Evolutionary conservation across 2,888 invertebrate species (phyloP).

Genomic region (Dastarcus helophoroides): DNA sequence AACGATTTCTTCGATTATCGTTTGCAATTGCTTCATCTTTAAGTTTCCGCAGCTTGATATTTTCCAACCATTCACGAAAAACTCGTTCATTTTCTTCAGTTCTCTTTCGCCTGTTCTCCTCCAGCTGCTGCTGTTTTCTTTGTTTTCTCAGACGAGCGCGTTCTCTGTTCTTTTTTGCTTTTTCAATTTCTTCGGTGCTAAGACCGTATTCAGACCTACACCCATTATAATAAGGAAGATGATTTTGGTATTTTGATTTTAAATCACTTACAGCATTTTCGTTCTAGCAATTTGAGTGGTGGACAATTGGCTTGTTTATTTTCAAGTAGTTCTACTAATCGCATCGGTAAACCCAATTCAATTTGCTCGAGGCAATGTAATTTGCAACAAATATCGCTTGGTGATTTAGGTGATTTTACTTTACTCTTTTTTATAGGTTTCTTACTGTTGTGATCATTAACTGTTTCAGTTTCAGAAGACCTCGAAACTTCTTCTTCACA

Average conservation of each 20-base stretch:
- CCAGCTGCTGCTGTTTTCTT: conserved; percentile 36
- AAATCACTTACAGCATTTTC: conserved; percentile 37
- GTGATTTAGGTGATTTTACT: conserved; percentile 4
- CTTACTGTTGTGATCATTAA: not conserved
- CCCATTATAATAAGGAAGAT: conserved; percentile 42
- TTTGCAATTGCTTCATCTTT: no score
- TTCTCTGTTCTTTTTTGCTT: conserved; percentile 33
- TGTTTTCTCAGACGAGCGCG: conserved; percentile 34
- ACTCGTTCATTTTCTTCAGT: conserved; percentile 41
- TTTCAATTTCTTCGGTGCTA: conserved; percentile 37
- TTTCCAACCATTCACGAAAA: conserved; percentile 43
- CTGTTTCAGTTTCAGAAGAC: conserved; percentile 8
- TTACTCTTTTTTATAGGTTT: conserved; percentile 9
- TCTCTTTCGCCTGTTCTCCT: conserved; percentile 28
- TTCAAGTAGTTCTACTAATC: conserved; percentile 24
- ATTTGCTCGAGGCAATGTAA: conserved; percentile 33
- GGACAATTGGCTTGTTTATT: conserved; percentile 29
- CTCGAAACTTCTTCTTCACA: conserved; percentile 3
- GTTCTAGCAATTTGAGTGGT: conserved; percentile 28
- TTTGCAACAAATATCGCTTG: conserved; percentile 26
- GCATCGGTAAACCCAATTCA: conserved; percentile 28
- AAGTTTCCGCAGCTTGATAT: conserved; percentile 24
- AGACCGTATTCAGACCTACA: conserved; percentile 44
- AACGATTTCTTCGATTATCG: no score
- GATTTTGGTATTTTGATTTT: conserved; percentile 30